A percentile compares a stretch with the other conserved stretches of the same genome.
These are phyloP conservation scores for Sarotherodon lohbergeri DNA, from an alignment of 2,113 vertebrate species.

Conservation along the genomic window DNA sequence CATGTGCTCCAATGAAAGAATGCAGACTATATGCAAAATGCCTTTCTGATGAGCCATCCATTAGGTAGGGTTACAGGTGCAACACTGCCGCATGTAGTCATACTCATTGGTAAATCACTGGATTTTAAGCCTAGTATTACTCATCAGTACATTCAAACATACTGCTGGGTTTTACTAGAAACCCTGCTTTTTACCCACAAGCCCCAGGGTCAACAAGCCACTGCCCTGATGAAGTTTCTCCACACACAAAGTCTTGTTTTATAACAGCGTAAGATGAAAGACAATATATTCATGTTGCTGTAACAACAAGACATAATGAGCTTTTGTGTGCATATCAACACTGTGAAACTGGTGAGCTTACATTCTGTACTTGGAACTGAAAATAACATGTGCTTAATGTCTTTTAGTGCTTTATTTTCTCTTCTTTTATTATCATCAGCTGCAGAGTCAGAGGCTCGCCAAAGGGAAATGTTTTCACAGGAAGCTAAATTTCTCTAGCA, in stretches of 20 bases:
- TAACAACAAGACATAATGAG: background rate
- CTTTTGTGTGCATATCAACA: background rate
- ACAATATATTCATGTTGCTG: background rate
- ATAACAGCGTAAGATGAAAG: background rate
- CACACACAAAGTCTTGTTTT: background rate
- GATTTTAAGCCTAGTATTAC: background rate
- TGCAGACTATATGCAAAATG: background rate
- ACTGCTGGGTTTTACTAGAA: background rate
- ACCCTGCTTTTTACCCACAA: background rate
- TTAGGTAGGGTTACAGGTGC: background rate
- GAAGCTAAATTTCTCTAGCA: background rate
- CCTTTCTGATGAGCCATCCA: background rate
- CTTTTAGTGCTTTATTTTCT: background rate
- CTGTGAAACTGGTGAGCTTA: background rate
- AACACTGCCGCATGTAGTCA: rapidly evolving
- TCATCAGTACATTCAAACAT: background rate
- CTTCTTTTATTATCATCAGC: background rate
- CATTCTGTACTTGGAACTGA: background rate
- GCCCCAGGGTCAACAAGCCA: background rate
- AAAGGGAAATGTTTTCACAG: background rate
- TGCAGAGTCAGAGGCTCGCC: background rate
- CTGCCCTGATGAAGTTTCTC: background rate
- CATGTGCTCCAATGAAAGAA: background rate
- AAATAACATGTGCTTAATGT: background rate
- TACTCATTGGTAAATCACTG: rapidly evolving